Conservation (phyloP, 2,113 vertebrate species). For the Axis porcinus region DNA sequence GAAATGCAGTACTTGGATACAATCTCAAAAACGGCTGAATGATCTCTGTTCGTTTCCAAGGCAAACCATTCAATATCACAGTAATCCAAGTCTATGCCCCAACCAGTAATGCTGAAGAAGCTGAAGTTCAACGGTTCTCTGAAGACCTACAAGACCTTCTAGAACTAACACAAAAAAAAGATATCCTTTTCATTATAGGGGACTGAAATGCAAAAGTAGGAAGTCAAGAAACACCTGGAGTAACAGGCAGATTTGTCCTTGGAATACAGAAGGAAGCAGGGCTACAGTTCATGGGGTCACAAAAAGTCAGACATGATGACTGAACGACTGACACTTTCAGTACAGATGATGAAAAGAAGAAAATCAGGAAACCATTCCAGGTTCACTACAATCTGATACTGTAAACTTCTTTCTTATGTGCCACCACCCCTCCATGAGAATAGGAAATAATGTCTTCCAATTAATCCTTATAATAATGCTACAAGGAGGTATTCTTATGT, state of each 20-base stretch:
- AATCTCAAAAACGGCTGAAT: neutral
- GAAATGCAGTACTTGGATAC: neutral
- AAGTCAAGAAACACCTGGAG: neutral
- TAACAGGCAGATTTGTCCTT: neutral
- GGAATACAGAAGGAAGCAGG: neutral
- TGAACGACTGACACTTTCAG: neutral
- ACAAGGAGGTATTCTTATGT: neutral
- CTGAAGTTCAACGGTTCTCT: neutral
- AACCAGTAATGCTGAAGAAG: neutral
- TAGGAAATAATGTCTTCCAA: neutral
- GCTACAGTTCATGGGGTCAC: neutral
- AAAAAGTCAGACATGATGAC: neutral
- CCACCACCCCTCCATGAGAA: neutral
- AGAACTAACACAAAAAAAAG: neutral
- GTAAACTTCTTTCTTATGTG: neutral
- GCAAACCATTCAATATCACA: neutral
- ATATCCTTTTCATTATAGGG: neutral
- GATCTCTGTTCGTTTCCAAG: neutral
- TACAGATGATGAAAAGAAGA: neutral
- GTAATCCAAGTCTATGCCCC: neutral
- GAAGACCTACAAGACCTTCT: neutral
- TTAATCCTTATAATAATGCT: neutral
- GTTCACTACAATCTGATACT: neutral
- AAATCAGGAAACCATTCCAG: neutral
- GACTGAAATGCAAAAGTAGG: neutral